These are phyloP conservation scores for Apamea epomidion DNA, from an alignment of 2,888 invertebrate genomes.

Conservation along the genomic window DNA sequence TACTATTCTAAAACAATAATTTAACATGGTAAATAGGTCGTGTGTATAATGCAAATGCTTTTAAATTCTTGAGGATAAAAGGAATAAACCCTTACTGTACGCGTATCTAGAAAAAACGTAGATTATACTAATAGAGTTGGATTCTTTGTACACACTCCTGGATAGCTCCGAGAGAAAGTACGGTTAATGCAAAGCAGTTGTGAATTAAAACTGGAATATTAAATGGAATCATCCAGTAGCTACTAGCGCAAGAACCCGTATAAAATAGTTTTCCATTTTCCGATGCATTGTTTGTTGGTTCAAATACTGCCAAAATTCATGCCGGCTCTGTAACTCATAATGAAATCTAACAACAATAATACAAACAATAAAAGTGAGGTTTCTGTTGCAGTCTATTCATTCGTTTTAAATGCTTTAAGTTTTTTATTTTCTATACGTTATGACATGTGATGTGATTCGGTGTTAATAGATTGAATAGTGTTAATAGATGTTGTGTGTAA, in stretches of 20 bases:
- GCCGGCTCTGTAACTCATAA: neutral
- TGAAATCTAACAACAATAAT: neutral
- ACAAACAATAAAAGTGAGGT: neutral
- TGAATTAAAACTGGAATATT: conserved; percentile 21
- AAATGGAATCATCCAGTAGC: neutral
- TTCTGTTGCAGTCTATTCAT: neutral
- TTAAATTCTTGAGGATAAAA: conserved; percentile 9
- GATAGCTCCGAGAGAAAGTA: conserved; percentile 7
- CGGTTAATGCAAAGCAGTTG: conserved; percentile 13
- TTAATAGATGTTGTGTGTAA: neutral
- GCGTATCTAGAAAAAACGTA: conserved; percentile 9
- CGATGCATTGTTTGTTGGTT: neutral
- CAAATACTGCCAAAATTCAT: neutral
- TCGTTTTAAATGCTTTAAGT: neutral
- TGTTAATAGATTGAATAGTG: neutral
- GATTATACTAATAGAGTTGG: conserved; percentile 13
- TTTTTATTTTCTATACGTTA: neutral
- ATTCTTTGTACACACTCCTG: conserved; percentile 29
- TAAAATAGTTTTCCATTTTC: conserved; percentile 10
- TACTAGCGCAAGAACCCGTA: neutral
- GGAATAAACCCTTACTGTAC: neutral
- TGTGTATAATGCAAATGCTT: conserved; percentile 16
- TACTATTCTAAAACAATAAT: conserved; percentile 1
- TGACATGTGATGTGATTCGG: no score
- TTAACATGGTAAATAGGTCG: neutral